phyloP scores from a whole-genome alignment of 2,888 invertebrate species.

The Melipona beecheii region DNA sequence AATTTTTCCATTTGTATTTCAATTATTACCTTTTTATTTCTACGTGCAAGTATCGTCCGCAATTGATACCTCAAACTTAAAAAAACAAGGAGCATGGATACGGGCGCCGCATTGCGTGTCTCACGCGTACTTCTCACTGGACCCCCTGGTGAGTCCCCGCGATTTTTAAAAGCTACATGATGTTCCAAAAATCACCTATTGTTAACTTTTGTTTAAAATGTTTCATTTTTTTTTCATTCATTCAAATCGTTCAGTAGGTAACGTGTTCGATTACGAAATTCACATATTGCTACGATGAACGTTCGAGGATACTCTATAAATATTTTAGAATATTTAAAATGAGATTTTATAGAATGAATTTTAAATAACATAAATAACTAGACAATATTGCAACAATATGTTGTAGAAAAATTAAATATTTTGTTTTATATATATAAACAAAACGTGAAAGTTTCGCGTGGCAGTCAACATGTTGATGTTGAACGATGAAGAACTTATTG shows the following conservation, averaged over 20 bases:
- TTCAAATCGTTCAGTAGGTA: not conserved
- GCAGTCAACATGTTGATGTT: too few relatives aligned
- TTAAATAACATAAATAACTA: too few relatives aligned
- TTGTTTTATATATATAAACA: too few relatives aligned
- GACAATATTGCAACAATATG: too few relatives aligned
- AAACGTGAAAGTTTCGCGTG: too few relatives aligned
- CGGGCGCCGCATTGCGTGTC: slow-evolving; percentile 64
- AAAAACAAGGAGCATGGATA: slow-evolving; percentile 64
- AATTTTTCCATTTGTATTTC: too few relatives aligned
- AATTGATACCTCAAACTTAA: slow-evolving; percentile 19
- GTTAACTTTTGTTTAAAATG: not conserved
- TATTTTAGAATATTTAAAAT: too few relatives aligned
- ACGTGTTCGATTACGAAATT: too few relatives aligned
- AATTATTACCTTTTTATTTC: not conserved
- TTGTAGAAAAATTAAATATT: too few relatives aligned
- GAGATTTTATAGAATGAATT: too few relatives aligned
- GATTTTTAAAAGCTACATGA: slow-evolving; percentile 12
- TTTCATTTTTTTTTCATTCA: not conserved
- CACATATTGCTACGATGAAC: too few relatives aligned
- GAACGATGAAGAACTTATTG: not conserved
- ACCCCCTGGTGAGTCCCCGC: slow-evolving; percentile 70
- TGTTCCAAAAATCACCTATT: not conserved
- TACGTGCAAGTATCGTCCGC: slow-evolving; percentile 21
- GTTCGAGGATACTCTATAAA: too few relatives aligned
- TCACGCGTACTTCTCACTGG: slow-evolving; percentile 75